phyloP scores from a whole-genome alignment of 2,888 invertebrate species.

The Helobdella robusta region DNA sequence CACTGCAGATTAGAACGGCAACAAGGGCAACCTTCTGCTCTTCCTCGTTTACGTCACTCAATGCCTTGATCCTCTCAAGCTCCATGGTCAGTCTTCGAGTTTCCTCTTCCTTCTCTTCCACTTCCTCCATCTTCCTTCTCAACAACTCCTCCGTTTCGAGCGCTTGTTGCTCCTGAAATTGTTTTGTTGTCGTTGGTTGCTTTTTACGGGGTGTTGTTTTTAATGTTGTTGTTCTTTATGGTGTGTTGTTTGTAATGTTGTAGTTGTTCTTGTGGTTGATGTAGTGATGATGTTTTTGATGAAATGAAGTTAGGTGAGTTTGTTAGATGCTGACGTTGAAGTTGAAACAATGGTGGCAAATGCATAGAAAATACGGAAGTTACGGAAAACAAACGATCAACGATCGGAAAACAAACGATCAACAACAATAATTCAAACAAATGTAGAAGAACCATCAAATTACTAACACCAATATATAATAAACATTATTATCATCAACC shows the following conservation, averaged over 20 bases:
- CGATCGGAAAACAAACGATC: background rate
- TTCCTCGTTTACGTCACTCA: background rate
- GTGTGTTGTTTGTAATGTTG: too few species aligned
- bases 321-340: too few species aligned
- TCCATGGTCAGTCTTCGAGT: conserved; percentile 30
- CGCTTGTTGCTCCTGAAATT: conserved; percentile 33
- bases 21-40: background rate
- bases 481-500: too few species aligned
- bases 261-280: too few species aligned
- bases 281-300: too few species aligned
- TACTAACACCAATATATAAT: background rate
- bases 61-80: conserved; percentile 7
- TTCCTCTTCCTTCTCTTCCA: conserved; percentile 37
- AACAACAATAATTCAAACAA: background rate
- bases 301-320: too few species aligned
- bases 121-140: conserved; percentile 28
- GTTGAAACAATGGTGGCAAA: too few species aligned
- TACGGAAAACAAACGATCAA: background rate
- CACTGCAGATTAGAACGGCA: too few species aligned
- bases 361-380: too few species aligned
- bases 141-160: conserved; percentile 30
- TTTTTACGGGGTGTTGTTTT: background rate
- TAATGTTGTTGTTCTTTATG: background rate
- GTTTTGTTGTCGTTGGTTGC: too few species aligned
- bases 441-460: background rate